Conservation (phyloP, 2,113 vertebrate genomes). For the Lepisosteus oculatus region DNA sequence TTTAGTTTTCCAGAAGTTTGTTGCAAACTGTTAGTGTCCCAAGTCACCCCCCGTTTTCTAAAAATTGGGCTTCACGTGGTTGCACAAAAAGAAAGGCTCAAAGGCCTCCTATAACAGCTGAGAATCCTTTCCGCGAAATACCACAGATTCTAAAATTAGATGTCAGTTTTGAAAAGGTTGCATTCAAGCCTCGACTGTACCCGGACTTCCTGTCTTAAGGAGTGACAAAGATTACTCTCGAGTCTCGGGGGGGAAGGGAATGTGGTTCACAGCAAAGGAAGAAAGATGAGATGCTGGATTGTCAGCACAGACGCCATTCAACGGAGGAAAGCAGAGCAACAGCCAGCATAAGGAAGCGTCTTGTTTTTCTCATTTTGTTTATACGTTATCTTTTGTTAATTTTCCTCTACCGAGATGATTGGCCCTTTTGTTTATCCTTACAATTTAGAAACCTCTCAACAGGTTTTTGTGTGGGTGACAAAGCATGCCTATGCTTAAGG, state of each 20-base stretch:
- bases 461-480: too few species aligned
- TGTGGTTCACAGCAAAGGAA: background rate
- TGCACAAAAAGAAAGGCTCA: background rate
- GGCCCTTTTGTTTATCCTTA: too few species aligned
- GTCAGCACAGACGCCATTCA: background rate
- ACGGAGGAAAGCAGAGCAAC: conserved; percentile 5
- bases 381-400: conserved; percentile 13
- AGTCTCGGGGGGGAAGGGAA: background rate
- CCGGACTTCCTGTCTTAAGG: background rate
- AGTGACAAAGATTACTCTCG: background rate
- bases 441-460: too few species aligned
- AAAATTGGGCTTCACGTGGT: background rate
- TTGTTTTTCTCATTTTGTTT: background rate
- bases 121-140: conserved; percentile 30
- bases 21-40: too few species aligned
- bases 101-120: conserved; percentile 21
- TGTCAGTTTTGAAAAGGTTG: conserved; percentile 34
- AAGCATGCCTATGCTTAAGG: too few species aligned
- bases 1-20: too few species aligned
- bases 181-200: conserved; percentile 41
- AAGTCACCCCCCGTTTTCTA: background rate
- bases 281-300: background rate
- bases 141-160: conserved; percentile 52
- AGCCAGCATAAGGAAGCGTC: too few species aligned
- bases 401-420: conserved; percentile 24